Base-by-base conservation (phyloP, 2,113 vertebrate species). In the Tympanuchus pallidicinctus region DNA sequence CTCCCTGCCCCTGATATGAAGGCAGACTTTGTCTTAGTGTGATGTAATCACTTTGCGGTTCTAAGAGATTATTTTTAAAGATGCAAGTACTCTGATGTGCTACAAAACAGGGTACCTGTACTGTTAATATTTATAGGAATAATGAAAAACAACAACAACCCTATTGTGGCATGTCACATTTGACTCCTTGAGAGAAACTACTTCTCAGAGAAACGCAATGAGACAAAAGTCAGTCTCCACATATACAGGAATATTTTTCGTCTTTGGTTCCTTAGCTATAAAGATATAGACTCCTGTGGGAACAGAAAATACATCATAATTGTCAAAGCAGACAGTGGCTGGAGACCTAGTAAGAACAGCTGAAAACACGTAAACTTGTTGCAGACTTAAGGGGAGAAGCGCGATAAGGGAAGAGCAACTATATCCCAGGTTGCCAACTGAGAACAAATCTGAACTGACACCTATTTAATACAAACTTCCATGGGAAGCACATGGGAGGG, bases 11-110 rank as follows among this genome's bases (percentile, higher is more conserved):
- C 69, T 72, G 76, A 87, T 71, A 95, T 4, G 67, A 88, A 61
- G 40, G 66, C 30, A 38, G 65, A 63, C 42, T 95, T 78, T 50
- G 57, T 77, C 61, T 96, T 89, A 70, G 67, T 43, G 45, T 86
- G 88, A 86, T 45, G 57, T 11, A 48, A 93, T 43, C 19, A 42
- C 45, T 76, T 66, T 50, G 75, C 0, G 0, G 56, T 13, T 93
- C 69, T 15, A 60, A 90, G 85, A 88, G 25, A 88, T 89, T 93
- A n/a, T 93, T 96, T 94, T 82, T 42, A 79, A 95, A 93, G 52
- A 69, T 76, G 38, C 36, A 86, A 61, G 57, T 72, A 75, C 40
- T 54, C 0, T 12, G 43, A 57, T 0, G 0, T 54, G 24, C 61
- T 69, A 78, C 52, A 94, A 88, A 92, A 64, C 57, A 86, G 82